Evolutionary conservation across 2,888 invertebrate genomes (phyloP).

Genomic region (Ennomos quercinarius): DNA sequence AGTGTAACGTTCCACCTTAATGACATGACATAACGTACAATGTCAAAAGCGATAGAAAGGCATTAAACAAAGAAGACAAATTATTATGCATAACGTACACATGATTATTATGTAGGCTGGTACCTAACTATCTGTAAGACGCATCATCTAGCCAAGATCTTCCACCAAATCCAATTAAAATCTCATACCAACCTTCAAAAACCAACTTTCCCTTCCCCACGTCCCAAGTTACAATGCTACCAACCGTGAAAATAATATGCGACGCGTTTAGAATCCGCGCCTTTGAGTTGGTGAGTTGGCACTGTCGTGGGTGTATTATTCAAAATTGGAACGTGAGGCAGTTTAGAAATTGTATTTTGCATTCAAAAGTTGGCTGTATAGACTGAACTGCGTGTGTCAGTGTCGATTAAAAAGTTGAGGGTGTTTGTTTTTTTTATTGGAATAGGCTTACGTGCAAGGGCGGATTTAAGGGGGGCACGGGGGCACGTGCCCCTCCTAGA

Average conservation of each 20-base stretch:
- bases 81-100: slow-evolving; percentile 19
- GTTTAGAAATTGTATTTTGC: slow-evolving; percentile 37
- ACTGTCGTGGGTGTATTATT: slow-evolving; percentile 51
- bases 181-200: not conserved
- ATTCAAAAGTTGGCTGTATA: slow-evolving; percentile 22
- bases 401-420: slow-evolving; percentile 18
- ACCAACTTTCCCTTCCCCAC: slow-evolving; percentile 1
- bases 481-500: too few relatives aligned
- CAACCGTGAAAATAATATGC: slow-evolving; percentile 80
- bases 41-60: not conserved
- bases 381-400: not conserved
- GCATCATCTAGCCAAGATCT: too few relatives aligned
- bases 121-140: too few relatives aligned
- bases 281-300: slow-evolving; percentile 66
- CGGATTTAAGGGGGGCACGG: too few relatives aligned
- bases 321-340: slow-evolving; percentile 52
- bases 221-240: slow-evolving; percentile 54
- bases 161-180: too few relatives aligned
- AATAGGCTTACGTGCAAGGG: too few relatives aligned
- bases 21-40: too few relatives aligned
- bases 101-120: not conserved
- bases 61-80: not conserved
- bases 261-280: slow-evolving; percentile 66
- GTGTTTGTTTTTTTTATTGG: not conserved
- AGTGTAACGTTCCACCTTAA: too few relatives aligned